Evolutionary conservation across 2,888 invertebrate species (phyloP), one percentile per base, ranked within the genome.

Genomic region (Pandemis cinnamomeana): DNA sequence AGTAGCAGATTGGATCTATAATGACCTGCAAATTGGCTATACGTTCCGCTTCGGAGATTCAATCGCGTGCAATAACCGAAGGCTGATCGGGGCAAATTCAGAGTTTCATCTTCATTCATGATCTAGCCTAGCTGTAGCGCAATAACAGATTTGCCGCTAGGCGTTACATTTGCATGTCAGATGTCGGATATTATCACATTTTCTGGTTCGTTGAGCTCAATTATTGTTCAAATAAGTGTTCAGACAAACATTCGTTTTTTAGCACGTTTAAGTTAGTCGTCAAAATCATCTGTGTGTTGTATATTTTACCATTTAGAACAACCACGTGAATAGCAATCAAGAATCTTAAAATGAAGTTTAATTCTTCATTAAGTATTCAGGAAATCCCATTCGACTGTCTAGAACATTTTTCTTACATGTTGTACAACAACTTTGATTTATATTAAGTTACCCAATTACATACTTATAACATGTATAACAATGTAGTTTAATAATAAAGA

Each of bases 21-120:
- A 88, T 85, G 84, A 85, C 86, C 83, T 81, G 78, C 80, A 85
- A 88, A 89, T 88, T 88, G 88, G 83, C 87, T 87, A 87, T 88
- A 83, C 83, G 88, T 87, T 85, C 82, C 84, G 88, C 85, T 82
- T 81, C 84, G 84, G 76, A 80, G 83, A 82, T 82, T 83, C 82
- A 83, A 86, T 86, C 86, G 87, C 88, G 84, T 87, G 84, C 85
- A 86, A 87, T 86, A 80, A 84, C 81, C 81, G 77, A 80, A 84
- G 84, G 86, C 83, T 84, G 84, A 86, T 87, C 83, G 81, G 85
- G 84, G 83, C 84, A 83, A 81, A 84, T 81, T 82, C 82, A 79
- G 80, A 74, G 67, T 74, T 74, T 71, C 74, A 74, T 74, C 80
- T 79, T 79, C 80, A 82, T 78, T 76, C 78, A 78, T 80, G 79